Evolutionary conservation across 1,140 invertebrate genomes (phyloP).

Genomic region (Drosophila grimshawi): DNA sequence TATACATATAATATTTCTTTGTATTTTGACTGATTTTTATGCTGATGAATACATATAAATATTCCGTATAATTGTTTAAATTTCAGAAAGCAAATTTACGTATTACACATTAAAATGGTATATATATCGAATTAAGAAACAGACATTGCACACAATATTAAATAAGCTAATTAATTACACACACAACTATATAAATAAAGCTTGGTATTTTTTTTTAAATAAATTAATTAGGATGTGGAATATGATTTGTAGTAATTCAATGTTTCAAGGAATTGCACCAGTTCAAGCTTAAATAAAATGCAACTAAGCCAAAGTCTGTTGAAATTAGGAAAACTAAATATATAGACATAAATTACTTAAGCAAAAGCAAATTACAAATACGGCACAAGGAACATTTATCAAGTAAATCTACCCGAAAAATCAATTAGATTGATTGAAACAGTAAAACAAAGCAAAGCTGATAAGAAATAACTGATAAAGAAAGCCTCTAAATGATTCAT

Average conservation of each 20-base stretch:
- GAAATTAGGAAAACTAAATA: background rate
- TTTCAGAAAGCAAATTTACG: background rate
- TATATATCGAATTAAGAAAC: background rate
- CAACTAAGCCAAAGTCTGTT: background rate
- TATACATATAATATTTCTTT: slow-evolving; percentile 17
- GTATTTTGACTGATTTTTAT: slow-evolving; percentile 1
- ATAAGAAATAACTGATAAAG: slow-evolving; percentile 19
- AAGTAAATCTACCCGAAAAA: slow-evolving; percentile 3
- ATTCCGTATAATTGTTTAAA: too few species aligned
- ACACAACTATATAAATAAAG: slow-evolving; percentile 10
- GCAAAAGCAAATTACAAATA: slow-evolving; percentile 41
- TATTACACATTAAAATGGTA: background rate
- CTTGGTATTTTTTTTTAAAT: background rate
- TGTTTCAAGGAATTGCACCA: background rate
- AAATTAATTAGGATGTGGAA: slow-evolving; percentile 1
- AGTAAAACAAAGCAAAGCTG: slow-evolving; percentile 2
- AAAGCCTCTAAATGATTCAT: slow-evolving; percentile 25
- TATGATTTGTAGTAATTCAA: slow-evolving; percentile 13
- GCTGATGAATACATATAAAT: background rate
- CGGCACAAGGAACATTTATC: slow-evolving; percentile 68
- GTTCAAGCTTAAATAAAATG: background rate
- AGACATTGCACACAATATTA: slow-evolving; percentile 10
- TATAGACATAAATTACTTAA: slow-evolving; percentile 52
- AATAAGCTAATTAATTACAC: slow-evolving; percentile 10
- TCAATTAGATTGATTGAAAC: slow-evolving; percentile 18